Percentiles rank a stretch among this genome's conserved stretches.
Conservation (phyloP, 2,113 vertebrate species). For the Sisor rabdophorus region DNA sequence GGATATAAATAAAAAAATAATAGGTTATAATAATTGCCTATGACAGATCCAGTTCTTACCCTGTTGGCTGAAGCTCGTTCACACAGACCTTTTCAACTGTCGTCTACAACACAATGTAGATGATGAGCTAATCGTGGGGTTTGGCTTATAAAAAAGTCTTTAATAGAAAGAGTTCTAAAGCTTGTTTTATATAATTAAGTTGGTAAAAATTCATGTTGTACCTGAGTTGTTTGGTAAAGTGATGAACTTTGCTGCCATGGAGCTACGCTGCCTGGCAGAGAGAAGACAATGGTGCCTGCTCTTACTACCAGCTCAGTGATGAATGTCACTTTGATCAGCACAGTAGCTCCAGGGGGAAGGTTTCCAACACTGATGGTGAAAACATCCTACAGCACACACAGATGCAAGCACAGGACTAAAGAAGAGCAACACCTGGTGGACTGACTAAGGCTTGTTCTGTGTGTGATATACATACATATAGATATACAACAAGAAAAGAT, state of each 20-base stretch:
- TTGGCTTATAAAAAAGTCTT: background rate
- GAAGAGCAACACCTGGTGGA: background rate
- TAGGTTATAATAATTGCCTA: background rate
- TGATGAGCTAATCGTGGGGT: background rate
- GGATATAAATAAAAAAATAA: background rate
- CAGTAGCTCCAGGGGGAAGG: constrained; percentile 72
- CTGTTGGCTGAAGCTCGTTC: constrained; percentile 61
- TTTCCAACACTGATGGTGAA: constrained; percentile 87
- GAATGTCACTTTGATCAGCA: constrained; percentile 84
- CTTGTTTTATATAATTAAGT: no score
- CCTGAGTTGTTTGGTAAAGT: constrained; percentile 80
- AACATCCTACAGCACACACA: constrained; percentile 68
- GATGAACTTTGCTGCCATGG: constrained; percentile 79
- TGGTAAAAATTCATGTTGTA: constrained; percentile 42
- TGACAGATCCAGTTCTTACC: constrained; percentile 61
- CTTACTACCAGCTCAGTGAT: constrained; percentile 75
- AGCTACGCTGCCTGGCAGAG: constrained; percentile 75
- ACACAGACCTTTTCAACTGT: constrained; percentile 73
- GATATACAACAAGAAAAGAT: background rate
- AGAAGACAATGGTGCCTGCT: constrained; percentile 65
- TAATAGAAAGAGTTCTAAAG: no score
- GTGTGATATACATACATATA: background rate
- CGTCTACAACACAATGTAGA: constrained; percentile 54
- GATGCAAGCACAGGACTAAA: background rate
- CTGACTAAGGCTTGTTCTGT: background rate